Base-by-base conservation (phyloP, 2,797 vertebrate species). In the Rhyacichthys aspro region DNA sequence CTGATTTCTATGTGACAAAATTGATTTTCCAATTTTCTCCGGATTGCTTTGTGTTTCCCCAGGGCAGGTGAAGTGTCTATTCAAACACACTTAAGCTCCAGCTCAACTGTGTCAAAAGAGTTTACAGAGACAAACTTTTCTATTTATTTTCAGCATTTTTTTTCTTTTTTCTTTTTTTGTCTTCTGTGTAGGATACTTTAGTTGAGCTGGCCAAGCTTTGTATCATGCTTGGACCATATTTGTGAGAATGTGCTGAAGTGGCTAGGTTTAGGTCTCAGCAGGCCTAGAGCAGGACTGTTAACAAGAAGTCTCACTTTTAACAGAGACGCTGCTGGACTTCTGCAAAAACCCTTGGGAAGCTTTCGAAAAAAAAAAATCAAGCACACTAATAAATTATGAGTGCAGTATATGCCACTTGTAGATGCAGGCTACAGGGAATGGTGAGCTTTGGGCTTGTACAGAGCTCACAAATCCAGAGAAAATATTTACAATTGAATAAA, bases 21-120 rank as follows among this genome's bases (percentile, higher is more conserved):
- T 89, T 82, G 92, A 95, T 94, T 94, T 93, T 93, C 80, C 89
- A 92, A 91, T 94, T 92, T 89, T 68, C 53, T 81, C 67, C 53
- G 74, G 90, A 92, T 90, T 91, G 84, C 59, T 79, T 81, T 74
- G 83, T 79, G 70, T 70, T 73, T 85, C 77, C 84, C 62, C 11
- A 3, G 47, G 54, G 73, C 53, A 58, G 75, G 55, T 65, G 63
- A 79, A 69, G 59, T 55, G 69, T 85, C 79, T 56, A 60, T 74
- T 66, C 67, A 80, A 82, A 86, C 42, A 70, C 79, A 69, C 56
- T 68, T 52, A 58, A 55, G 63, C 60, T 54, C 19, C 43, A 66
- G 59, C 67, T 68, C 55, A 76, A 58, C 62, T 48, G 64, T 66
- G 55, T 56, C 44, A 28, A 34, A 67, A 19, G 23, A 56, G 54